phyloP scores from a whole-genome alignment of 2,888 invertebrate species.

The Phyllotreta striolata region DNA sequence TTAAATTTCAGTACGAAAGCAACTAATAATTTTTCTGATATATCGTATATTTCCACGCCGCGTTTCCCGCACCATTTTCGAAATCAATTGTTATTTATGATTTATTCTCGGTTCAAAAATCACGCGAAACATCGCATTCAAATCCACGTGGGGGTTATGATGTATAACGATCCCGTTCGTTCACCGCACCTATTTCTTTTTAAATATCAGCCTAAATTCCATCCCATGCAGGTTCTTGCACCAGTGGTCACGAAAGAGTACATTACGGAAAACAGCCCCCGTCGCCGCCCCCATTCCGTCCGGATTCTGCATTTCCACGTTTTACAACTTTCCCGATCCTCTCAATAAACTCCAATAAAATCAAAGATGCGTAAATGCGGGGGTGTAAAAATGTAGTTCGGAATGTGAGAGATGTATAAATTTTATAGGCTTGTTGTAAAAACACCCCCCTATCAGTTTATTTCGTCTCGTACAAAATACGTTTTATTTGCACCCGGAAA shows the following conservation, averaged over 20 bases:
- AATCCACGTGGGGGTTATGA: too few species aligned
- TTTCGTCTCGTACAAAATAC: neutral
- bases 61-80: too few species aligned
- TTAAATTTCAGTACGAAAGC: too few species aligned
- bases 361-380: conserved; percentile 24
- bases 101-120: too few species aligned
- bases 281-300: neutral
- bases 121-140: too few species aligned
- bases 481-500: conserved; percentile 10
- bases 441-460: conserved; percentile 1
- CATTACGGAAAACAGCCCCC: conserved; percentile 13
- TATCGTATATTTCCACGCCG: too few species aligned
- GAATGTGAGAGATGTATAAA: conserved; percentile 18
- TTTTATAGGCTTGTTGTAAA: conserved; percentile 13
- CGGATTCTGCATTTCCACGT: conserved; percentile 17
- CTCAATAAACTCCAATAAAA: conserved; percentile 25
- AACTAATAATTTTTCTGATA: too few species aligned
- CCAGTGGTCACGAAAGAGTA: conserved; percentile 17
- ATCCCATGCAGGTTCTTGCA: conserved; percentile 7
- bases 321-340: conserved; percentile 20
- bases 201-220: conserved; percentile 3
- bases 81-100: too few species aligned
- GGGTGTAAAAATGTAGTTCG: conserved; percentile 26
- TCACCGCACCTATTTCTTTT: conserved; percentile 7
- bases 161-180: conserved; percentile 5